Evolutionary conservation across 2,888 invertebrate species (phyloP).

Genomic region (Uloborus plumipes): DNA sequence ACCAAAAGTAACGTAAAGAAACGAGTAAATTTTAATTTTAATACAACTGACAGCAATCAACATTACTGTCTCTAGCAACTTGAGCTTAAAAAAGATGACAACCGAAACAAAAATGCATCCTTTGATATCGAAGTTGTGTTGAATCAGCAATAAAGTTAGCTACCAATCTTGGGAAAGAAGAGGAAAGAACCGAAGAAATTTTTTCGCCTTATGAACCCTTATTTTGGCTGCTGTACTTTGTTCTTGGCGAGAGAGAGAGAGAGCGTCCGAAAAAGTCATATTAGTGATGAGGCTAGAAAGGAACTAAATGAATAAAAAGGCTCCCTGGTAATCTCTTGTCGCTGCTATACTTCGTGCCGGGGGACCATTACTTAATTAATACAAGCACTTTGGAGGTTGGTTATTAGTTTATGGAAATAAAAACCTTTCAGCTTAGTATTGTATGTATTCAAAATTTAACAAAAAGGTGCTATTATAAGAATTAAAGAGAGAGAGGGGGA

Average conservation of each 20-base stretch:
- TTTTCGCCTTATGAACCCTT: not conserved
- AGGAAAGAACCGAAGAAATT: not conserved
- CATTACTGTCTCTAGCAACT: too few relatives aligned
- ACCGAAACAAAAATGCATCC: too few relatives aligned
- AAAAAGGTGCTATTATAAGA: too few relatives aligned
- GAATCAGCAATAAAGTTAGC: slow-evolving; percentile 5
- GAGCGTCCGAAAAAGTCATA: not conserved
- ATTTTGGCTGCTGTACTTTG: not conserved
- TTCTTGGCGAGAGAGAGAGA: slow-evolving; percentile 3
- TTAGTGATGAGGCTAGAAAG: not conserved
- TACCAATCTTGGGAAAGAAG: not conserved
- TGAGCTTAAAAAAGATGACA: too few relatives aligned
- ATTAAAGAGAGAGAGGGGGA: too few relatives aligned
- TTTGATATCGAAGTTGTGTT: not conserved
- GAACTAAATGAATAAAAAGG: slow-evolving; percentile 8
- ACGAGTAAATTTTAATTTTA: too few relatives aligned
- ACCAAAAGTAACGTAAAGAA: too few relatives aligned
- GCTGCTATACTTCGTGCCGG: not conserved
- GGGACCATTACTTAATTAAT: not conserved
- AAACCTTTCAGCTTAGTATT: too few relatives aligned
- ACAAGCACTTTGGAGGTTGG: too few relatives aligned
- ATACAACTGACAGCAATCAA: too few relatives aligned
- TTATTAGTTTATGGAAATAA: too few relatives aligned
- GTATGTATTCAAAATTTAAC: too few relatives aligned
- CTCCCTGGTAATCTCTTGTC: slow-evolving; percentile 1